phyloP scores from a whole-genome alignment of 2,888 invertebrate species.

The Ramazzottius varieornatus region DNA sequence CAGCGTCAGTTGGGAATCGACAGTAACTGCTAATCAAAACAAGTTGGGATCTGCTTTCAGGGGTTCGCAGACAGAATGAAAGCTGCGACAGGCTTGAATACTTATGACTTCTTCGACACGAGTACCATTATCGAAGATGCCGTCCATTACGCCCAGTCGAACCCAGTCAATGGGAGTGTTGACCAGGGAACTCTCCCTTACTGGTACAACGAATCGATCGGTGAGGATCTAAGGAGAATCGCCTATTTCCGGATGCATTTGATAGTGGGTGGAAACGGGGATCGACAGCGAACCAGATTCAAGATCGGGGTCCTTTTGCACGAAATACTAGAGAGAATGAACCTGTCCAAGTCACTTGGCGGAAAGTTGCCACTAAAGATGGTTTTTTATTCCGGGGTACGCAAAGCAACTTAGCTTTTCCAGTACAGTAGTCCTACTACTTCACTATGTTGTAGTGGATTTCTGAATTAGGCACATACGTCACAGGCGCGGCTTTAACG shows the following conservation, averaged over 20 bases:
- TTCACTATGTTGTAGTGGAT: too few relatives aligned
- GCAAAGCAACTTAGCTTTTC: too few relatives aligned
- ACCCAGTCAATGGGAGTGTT: background rate
- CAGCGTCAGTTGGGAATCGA: too few relatives aligned
- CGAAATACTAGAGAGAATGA: background rate
- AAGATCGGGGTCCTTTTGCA: background rate
- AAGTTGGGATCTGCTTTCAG: too few relatives aligned
- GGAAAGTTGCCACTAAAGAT: background rate
- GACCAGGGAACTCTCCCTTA: background rate
- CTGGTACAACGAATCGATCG: background rate
- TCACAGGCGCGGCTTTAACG: background rate
- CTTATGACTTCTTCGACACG: background rate
- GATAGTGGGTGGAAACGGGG: background rate
- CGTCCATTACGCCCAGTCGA: background rate
- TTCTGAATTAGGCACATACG: too few relatives aligned
- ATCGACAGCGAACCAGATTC: background rate
- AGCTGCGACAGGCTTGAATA: background rate
- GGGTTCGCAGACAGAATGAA: too few relatives aligned
- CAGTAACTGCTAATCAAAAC: too few relatives aligned
- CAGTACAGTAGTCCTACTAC: too few relatives aligned
- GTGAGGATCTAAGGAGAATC: background rate
- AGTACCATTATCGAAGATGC: background rate
- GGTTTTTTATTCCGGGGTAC: background rate
- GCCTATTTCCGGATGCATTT: background rate
- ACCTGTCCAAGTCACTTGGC: background rate